Evolutionary conservation across 2,888 invertebrate species (phyloP), one percentile per base, ranked within the genome.

Genomic region (Allacma fusca): DNA sequence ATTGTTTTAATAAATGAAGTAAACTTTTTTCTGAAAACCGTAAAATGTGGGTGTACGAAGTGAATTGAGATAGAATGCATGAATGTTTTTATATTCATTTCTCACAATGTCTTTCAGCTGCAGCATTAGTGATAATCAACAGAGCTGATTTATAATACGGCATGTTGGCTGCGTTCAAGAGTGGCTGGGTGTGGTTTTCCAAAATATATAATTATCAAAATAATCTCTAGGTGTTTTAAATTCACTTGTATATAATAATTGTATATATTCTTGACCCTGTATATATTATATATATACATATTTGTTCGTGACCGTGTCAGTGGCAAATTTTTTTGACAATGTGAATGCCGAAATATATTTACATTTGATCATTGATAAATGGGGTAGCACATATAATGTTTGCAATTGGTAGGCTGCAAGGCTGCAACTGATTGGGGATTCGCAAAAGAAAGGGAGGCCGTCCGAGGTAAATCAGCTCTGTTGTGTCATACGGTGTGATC

Each of bases 121-220:
- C 82, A 83, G 80, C 82, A 82, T 79, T 83, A 82, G 83, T 80
- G 81, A 83, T 82, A 80, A 82, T 83, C 83, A 84, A 84, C 84
- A 84, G 84, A 84, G 84, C 84, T 84, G 84, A 83, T 84, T 84
- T 84, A 84, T 83, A 81, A 83, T 83, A 82, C 84, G 83, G 84
- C 84, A 84, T 84, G 84, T 82, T 83, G 84, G 82, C 84, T 83
- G 81, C 77, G 72, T 72, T 80, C 67, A 77, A 72, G 78, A 78
- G 80, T 81, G 81, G 80, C 80, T 79, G 77, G 78, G 79, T 81
- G 81, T 84, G 82, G 81, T 82, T 83, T 82, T 83, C 77, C 28
- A 79, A 82, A 81, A 83, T 79, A n/a, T n/a, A 81, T 82, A 78
- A 70, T 77, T 76, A 79, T 78, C 80, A 80, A 78, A 70, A 50